Percentiles rank a stretch among this genome's conserved stretches.
Evolutionary conservation across 2,888 invertebrate genomes (phyloP).

Genomic region (Diarsia dahlii): DNA sequence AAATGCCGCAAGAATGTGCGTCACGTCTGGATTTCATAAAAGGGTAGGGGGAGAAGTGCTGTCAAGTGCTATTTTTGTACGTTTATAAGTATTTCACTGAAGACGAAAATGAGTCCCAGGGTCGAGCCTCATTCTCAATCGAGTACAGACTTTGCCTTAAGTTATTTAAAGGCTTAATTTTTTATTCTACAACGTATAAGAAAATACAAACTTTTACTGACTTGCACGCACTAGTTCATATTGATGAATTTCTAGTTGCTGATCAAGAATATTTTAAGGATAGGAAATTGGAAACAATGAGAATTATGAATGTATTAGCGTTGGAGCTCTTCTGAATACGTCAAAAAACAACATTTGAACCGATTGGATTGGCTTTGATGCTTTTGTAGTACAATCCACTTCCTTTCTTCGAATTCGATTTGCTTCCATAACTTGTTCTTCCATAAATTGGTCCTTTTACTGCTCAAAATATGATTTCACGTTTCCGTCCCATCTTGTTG

Average conservation of each 20-base stretch:
- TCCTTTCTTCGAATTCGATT: conserved; percentile 10
- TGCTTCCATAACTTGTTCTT: background rate
- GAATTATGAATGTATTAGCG: background rate
- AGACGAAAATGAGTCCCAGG: conserved; percentile 20
- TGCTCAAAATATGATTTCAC: background rate
- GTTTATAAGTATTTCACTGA: conserved; percentile 19
- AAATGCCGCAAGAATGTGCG: conserved; percentile 22
- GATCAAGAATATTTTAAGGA: background rate
- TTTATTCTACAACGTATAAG: background rate
- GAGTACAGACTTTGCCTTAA: background rate
- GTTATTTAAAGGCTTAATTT: background rate
- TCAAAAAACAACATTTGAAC: background rate
- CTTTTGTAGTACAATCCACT: conserved; percentile 2
- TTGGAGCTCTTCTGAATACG: background rate
- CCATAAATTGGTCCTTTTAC: background rate
- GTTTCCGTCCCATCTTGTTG: background rate
- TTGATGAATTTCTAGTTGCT: too few species aligned
- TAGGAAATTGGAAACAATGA: background rate
- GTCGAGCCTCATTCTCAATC: background rate
- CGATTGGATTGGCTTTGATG: conserved; percentile 1
- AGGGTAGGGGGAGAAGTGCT: conserved; percentile 32
- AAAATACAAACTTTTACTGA: background rate
- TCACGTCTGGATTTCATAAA: conserved; percentile 31
- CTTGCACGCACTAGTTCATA: too few species aligned
- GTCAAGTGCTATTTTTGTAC: conserved; percentile 37